Base-by-base conservation (phyloP, 2,888 invertebrate genomes). In the Sipha maydis region DNA sequence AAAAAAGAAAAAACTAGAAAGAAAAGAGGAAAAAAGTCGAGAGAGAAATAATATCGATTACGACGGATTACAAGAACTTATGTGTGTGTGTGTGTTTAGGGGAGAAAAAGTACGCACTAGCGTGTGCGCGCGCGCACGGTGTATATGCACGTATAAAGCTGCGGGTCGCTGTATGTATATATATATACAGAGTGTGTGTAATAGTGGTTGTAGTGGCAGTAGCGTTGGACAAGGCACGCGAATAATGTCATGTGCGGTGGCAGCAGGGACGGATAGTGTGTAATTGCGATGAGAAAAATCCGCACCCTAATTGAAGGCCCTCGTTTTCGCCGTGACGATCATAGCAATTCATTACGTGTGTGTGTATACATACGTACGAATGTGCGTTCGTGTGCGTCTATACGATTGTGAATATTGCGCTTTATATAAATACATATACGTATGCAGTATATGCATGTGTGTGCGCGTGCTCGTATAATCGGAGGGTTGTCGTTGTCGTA, bases 31-130 rank as follows among this genome's bases (percentile, higher is more conserved):
- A 71, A 78, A 69, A 77, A 25, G 25, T 48, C 61, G 61, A 69
- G 61, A 69, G 85, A 86, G 79, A 86, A 86, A 86, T 86, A 80
- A 86, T 86, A 86, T 86, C 86, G 86, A 86, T 86, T 86, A 86
- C 86, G 80, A 41, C 80, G 86, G 86, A 86, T 86, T 86, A 86
- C 86, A 56, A 41, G 79, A 86, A 84, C 79, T 86, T 80, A 79
- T 79, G 79, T 48, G 71, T 5, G 82, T 69, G 71, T 48, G 48
- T 83, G 80, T 28, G 69, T 9, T 9, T 11, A 28, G 9, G 82
- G 31, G 34, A 31, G 73, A 73, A 73, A 31, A 34, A 73, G 28
- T 8, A 73, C 11, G 69, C 69, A n/a, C 69, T 41, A 25, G 19
- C 25, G 83, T 48, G 56, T 21, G 21, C 5, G n/a, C n/a, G 9